Evolutionary conservation across 1,140 invertebrate genomes (phyloP), one percentile per base, ranked within the genome.

Genomic region (Aphis gossypii): DNA sequence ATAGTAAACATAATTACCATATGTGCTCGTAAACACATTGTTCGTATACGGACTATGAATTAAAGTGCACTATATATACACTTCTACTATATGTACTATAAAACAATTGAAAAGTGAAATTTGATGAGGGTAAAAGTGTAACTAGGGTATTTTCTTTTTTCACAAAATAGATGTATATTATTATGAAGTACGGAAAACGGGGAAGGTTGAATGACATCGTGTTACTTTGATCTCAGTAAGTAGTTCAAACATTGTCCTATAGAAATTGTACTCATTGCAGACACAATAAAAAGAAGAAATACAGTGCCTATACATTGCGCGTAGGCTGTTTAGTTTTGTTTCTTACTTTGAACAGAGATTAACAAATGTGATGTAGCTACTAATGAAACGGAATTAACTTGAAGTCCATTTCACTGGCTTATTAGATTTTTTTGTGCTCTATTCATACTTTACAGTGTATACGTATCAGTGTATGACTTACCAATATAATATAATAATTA

Each of bases 91-190:
- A 23, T 44, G 46, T 18, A 38, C 14, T 87, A n/a, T 48, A 48
- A 87, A 87, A 87, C 84, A 87, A 87, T 87, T 87, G 84, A 87
- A 87, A 87, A 87, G 84, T 48, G 84, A 87, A 87, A 87, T 87
- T n/a, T 48, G 23, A 48, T n/a, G 44, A 87, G 83, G 83, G 83
- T 86, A 86, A 41, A 86, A 86, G 83, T 86, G 83, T 86, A 86
- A 86, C 83, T 86, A 87, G 23, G 25, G 84, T 87, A 87, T 87
- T 87, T 48, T 87, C 46, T 48, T 87, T 46, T 87, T 87, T 48
- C 30, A 5, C 18, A n/a, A 48, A 87, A 87, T 87, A 87, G 84
- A 87, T 48, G 25, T 20, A 87, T 87, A 48, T 87, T 46, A 87
- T 86, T 44, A n/a, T 48, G 84, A 87, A 87, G 84, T 7, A 48